These are phyloP conservation scores for Acanthurus tractus DNA, from an alignment of 2,797 vertebrate species.

Conservation along the genomic window DNA sequence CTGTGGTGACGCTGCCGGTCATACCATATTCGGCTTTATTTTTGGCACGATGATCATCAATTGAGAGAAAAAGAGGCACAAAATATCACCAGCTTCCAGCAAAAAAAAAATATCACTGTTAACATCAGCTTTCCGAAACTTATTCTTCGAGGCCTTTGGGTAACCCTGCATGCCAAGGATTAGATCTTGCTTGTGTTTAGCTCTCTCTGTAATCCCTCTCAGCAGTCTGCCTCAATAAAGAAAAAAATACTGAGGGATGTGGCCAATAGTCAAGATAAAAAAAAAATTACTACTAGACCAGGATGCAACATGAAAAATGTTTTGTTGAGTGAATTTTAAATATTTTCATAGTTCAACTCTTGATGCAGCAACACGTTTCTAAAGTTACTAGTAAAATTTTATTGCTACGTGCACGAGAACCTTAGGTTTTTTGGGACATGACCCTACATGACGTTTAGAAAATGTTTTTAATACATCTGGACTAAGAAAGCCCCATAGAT, in stretches of 20 bases:
- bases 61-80: slow-evolving; percentile 16
- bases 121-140: slow-evolving; percentile 31
- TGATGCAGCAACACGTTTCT: slow-evolving; percentile 1
- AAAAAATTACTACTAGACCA: slow-evolving; percentile 38
- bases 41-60: slow-evolving; percentile 10
- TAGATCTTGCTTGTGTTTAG: slow-evolving; percentile 70
- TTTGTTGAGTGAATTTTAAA: slow-evolving; percentile 43
- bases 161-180: slow-evolving; percentile 63
- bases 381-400: slow-evolving; percentile 17
- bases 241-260: slow-evolving; percentile 53
- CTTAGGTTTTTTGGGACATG: slow-evolving; percentile 8
- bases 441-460: slow-evolving; percentile 25
- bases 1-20: slow-evolving; percentile 17
- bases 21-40: background rate
- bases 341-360: slow-evolving; percentile 33
- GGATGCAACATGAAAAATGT: slow-evolving; percentile 48
- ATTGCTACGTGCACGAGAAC: slow-evolving; percentile 7
- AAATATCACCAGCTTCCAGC: slow-evolving; percentile 28
- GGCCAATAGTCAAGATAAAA: slow-evolving; percentile 54
- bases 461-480: slow-evolving; percentile 9
- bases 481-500: slow-evolving; percentile 5
- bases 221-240: slow-evolving; percentile 64
- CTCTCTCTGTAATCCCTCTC: slow-evolving; percentile 67
- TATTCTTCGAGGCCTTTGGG: slow-evolving; percentile 54
- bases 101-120: slow-evolving; percentile 14